Base-by-base conservation (phyloP, 2,888 invertebrate genomes). In the Artemia sinica region DNA sequence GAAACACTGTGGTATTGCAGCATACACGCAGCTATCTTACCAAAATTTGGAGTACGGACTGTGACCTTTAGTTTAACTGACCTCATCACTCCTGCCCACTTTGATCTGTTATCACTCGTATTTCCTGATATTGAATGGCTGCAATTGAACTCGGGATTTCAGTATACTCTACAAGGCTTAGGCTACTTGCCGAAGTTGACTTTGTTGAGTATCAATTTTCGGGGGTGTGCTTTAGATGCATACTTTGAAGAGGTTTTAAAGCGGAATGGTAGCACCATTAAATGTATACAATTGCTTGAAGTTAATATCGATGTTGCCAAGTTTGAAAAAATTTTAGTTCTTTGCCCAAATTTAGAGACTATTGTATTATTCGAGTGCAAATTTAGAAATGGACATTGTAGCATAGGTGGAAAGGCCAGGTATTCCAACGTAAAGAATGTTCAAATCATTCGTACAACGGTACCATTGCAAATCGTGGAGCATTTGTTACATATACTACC, bases 1-100 rank as follows among this genome's bases (percentile, higher is more conserved):
- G 70, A 70, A 66, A 70, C 70, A 9, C 28, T 70, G 13, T 70
- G 70, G 70, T 70, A 70, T 49, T 70, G 70, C 14, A 68, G 68
- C 14, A 68, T 70, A 8, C 66, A 70, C 58, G 65, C 70, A 66
- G 70, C 70, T 13, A 66, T 68, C 49, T 70, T 65, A 14, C 70
- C 70, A 11, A 70, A 70, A 41, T 70, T 70, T 52, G 66, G 50
- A 10, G 41, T 70, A 4, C 67, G 66, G 48, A 70, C 70, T 12
- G 70, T 70, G 7, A 68, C 68, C 12, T 70, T 70, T 52, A 68
- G 70, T n/a, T 48, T 68, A 11, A 68, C 70, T 13, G 70, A 70
- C 51, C 58, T 68, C 13, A 51, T 70, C 6, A 70, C 70, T 13
- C 70, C 70, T n/a, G 70, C 68, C 8, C 70, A 70, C 52, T 51